phyloP scores from a whole-genome alignment of 2,113 vertebrate species.

The Clarias macrocephalus region DNA sequence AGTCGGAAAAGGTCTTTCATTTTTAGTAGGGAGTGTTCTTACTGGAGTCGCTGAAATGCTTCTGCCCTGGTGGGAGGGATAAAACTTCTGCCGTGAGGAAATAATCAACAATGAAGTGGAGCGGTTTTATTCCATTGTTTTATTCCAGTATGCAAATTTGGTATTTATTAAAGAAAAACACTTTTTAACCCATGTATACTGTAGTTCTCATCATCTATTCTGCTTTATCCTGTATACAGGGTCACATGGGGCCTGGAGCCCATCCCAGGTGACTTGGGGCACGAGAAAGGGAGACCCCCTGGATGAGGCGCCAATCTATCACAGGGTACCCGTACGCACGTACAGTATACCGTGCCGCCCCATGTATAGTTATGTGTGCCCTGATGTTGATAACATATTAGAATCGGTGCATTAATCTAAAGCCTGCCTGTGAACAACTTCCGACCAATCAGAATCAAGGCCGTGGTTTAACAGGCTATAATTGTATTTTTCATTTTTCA shows the following conservation, averaged over 20 bases:
- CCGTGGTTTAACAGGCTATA: background rate
- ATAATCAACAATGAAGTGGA: background rate
- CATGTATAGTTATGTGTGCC: too few species aligned
- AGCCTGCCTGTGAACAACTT: background rate
- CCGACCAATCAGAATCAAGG: background rate
- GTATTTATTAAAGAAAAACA: background rate
- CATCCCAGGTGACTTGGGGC: too few species aligned
- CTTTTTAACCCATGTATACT: background rate
- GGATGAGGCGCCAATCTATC: too few species aligned
- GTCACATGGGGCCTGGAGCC: too few species aligned
- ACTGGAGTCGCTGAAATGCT: background rate
- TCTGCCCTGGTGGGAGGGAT: background rate
- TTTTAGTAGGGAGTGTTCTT: background rate
- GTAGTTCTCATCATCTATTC: too few species aligned
- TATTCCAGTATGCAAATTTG: background rate
- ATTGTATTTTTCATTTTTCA: background rate
- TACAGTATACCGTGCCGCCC: too few species aligned
- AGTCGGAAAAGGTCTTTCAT: background rate
- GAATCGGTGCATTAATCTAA: background rate
- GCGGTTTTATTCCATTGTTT: background rate
- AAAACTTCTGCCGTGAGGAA: background rate
- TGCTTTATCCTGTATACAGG: too few species aligned
- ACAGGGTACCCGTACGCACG: too few species aligned
- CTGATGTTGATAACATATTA: background rate
- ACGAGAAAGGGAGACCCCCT: too few species aligned